Conservation (phyloP, 2,113 vertebrate species). For the Castor canadensis region DNA sequence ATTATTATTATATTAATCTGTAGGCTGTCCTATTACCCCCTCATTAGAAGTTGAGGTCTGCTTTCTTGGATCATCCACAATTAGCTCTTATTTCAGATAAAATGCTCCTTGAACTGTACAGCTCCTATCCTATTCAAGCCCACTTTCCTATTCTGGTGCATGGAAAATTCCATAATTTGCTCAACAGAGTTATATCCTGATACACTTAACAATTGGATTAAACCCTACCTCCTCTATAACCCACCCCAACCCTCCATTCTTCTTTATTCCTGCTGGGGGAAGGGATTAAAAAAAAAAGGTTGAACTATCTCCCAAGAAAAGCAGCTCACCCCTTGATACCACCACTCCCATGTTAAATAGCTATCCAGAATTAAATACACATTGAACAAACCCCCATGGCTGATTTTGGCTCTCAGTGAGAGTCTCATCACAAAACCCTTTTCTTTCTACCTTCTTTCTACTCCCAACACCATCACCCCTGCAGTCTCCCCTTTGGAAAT, state of each 20-base stretch:
- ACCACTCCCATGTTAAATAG: neutral
- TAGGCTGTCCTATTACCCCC: too few relatives aligned
- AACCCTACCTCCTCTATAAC: neutral
- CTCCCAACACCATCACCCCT: neutral
- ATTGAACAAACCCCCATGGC: neutral
- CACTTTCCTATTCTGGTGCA: neutral
- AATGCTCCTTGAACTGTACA: too few relatives aligned
- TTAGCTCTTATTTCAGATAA: neutral
- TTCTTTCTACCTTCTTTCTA: constrained; percentile 13
- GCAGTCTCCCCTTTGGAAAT: constrained; percentile 38
- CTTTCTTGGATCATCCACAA: neutral
- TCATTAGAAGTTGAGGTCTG: neutral
- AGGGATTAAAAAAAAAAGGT: neutral
- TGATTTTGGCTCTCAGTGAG: neutral
- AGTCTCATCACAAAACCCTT: constrained; percentile 35
- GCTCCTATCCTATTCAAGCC: neutral
- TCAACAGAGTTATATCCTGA: neutral
- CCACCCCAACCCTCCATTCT: neutral
- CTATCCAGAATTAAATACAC: constrained; percentile 47
- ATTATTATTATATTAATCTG: neutral
- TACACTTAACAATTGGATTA: neutral
- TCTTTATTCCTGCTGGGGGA: neutral
- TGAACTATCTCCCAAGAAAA: neutral
- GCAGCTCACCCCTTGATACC: neutral
- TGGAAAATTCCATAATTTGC: neutral